Evolutionary conservation across 2,888 invertebrate species (phyloP).

Genomic region (Boloria euphrosyne): DNA sequence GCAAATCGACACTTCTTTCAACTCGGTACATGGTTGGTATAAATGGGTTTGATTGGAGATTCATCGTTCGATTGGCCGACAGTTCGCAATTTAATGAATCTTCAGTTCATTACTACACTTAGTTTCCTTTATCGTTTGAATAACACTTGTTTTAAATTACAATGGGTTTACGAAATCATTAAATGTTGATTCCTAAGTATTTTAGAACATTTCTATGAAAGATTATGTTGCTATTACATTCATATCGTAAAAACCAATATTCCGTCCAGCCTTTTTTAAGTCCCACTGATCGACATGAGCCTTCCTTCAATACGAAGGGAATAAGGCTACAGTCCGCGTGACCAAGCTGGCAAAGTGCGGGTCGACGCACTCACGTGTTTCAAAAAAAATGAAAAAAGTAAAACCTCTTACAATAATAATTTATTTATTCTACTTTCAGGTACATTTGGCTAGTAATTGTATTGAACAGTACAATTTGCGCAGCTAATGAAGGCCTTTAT

Average conservation of each 20-base stretch:
- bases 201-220: neutral
- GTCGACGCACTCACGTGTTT: too few species aligned
- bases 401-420: too few species aligned
- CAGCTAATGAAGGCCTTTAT: conserved; percentile 67
- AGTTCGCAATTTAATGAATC: conserved; percentile 20
- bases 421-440: conserved; percentile 52
- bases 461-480: conserved; percentile 51
- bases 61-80: conserved; percentile 46
- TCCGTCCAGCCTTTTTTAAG: too few species aligned
- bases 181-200: neutral
- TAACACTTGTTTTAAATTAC: conserved; percentile 16
- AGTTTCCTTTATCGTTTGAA: neutral
- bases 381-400: too few species aligned
- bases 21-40: conserved; percentile 31
- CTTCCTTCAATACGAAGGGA: too few species aligned
- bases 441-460: conserved; percentile 53
- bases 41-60: conserved; percentile 37
- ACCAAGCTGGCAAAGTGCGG: too few species aligned
- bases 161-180: neutral
- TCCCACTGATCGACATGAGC: too few species aligned
- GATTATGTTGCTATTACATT: too few species aligned
- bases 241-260: too few species aligned
- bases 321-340: too few species aligned
- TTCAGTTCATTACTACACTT: conserved; percentile 16
- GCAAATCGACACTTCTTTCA: conserved; percentile 58